phyloP scores from a whole-genome alignment of 2,797 vertebrate species.

The Neoniphon sammara region DNA sequence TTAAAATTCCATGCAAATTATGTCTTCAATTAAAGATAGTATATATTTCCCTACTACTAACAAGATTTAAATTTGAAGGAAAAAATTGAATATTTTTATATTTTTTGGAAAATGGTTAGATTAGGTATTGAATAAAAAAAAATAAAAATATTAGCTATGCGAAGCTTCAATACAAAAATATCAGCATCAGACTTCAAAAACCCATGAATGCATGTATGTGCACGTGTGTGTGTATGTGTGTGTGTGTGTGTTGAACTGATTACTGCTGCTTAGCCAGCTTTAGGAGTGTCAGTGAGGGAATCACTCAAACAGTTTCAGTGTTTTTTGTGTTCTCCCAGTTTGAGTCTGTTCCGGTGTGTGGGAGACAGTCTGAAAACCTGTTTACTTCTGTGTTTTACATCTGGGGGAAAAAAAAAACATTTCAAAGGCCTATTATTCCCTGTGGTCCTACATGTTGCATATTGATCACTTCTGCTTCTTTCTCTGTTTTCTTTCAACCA shows the following conservation, averaged over 20 bases:
- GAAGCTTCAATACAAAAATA: no score
- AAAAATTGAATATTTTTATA: no score
- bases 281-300: not conserved
- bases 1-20: no score
- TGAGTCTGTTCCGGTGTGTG: not conserved
- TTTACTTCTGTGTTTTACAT: conserved; percentile 24
- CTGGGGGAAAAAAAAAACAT: conserved; percentile 19
- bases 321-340: conserved; percentile 6
- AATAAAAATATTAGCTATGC: no score
- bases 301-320: not conserved
- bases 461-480: conserved; percentile 4
- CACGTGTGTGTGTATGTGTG: not conserved
- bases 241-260: not conserved
- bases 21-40: no score
- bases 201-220: not conserved
- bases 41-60: no score
- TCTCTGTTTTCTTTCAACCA: not conserved
- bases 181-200: no score
- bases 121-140: no score
- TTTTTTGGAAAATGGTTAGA: no score
- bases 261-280: no score
- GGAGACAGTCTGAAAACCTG: not conserved
- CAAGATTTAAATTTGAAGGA: no score
- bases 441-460: conserved; percentile 13
- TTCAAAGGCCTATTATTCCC: conserved; percentile 34